Conservation (phyloP, 2,797 vertebrate genomes). For the Sebastes itinus region DNA sequence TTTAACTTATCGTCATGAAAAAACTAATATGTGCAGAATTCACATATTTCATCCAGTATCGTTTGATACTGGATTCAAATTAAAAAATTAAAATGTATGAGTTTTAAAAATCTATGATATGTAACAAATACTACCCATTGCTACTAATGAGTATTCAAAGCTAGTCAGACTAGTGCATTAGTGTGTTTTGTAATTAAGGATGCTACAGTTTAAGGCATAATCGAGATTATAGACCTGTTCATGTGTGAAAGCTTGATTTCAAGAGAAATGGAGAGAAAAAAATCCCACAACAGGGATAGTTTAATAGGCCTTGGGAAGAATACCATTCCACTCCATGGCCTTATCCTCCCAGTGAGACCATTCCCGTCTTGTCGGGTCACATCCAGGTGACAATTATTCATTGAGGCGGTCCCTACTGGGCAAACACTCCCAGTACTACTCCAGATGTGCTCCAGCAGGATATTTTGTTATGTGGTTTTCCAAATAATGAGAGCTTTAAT, state of each 20-base stretch:
- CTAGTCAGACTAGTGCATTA: not conserved
- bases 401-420: not conserved
- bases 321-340: not conserved
- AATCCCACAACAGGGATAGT: not conserved
- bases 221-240: not conserved
- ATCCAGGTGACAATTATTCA: constrained; percentile 6
- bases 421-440: not conserved
- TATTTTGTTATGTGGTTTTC: constrained; percentile 2
- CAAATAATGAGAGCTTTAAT: constrained; percentile 14
- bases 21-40: not conserved
- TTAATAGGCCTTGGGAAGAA: not conserved
- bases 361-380: not conserved
- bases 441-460: not conserved
- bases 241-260: not conserved
- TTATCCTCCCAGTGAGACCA: not conserved
- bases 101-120: not conserved
- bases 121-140: not conserved
- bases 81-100: not conserved
- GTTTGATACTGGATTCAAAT: not conserved
- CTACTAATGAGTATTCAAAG: not conserved
- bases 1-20: not conserved
- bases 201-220: not conserved
- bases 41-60: not conserved
- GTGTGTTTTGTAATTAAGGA: not conserved
- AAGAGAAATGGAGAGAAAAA: not conserved